phyloP scores from a whole-genome alignment of 2,888 invertebrate genomes.

The Morpho helenor region DNA sequence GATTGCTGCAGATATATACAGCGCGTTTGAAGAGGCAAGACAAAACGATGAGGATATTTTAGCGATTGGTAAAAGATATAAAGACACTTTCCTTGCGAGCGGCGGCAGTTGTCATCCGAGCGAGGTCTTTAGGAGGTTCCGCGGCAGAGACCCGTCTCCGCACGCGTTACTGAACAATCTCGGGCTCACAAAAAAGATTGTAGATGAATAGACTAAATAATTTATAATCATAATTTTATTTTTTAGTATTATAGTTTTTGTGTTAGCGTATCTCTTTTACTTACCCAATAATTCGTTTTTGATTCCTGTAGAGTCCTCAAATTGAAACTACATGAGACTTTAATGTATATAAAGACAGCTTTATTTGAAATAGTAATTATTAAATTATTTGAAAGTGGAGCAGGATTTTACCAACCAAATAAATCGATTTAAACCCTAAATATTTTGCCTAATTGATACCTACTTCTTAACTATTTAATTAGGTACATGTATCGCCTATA shows the following conservation, averaged over 20 bases:
- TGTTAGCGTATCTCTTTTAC: constrained; percentile 26
- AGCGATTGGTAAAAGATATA: constrained; percentile 84
- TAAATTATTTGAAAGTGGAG: too few species aligned
- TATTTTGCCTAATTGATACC: too few species aligned
- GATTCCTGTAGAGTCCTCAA: too few species aligned
- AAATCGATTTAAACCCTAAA: too few species aligned
- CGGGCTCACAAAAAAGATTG: constrained; percentile 65
- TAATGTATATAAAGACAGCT: too few species aligned
- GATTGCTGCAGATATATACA: constrained; percentile 94
- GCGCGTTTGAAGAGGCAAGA: constrained; percentile 87
- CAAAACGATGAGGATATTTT: constrained; percentile 70
- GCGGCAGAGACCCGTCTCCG: constrained; percentile 94
- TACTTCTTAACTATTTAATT: too few species aligned
- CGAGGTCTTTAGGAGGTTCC: constrained; percentile 93
- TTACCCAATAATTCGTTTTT: constrained; percentile 9
- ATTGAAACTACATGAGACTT: too few species aligned
- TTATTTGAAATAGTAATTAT: too few species aligned
- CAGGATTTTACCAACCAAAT: too few species aligned
- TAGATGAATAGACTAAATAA: constrained; percentile 46
- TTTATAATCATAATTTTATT: constrained; percentile 42
- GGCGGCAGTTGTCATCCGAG: constrained; percentile 90
- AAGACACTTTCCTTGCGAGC: constrained; percentile 89
- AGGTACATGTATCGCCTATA: too few species aligned
- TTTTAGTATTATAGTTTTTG: constrained; percentile 44
- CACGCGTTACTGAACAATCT: constrained; percentile 86